Base-by-base conservation (phyloP, 92 coral and sea anemone species). In the Paragorgia papillata region DNA sequence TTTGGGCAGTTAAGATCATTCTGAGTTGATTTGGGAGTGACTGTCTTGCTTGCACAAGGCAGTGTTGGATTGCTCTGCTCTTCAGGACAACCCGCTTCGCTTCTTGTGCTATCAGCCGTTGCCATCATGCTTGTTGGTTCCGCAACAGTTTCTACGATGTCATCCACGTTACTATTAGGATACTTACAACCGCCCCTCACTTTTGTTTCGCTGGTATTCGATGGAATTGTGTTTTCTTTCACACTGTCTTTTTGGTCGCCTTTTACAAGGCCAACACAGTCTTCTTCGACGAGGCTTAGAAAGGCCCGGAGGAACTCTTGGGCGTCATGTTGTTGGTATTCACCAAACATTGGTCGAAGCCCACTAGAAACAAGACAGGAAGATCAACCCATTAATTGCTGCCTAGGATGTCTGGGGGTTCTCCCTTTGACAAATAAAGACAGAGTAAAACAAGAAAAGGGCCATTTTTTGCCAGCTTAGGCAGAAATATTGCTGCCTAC, bases 321-420 rank as follows among this genome's bases (percentile, higher is more conserved):
- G 20, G 99, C 94, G 77, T 95, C 99, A 67, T 95, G 99, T 40
- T 95, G 99, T 29, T 86, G 89, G 57, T 87, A 85, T 84, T 85
- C 88, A 67, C 88, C 84, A 83, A 95, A 95, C 61, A 83, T 55
- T 50, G 99, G 88, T 53, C 92, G 82, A 30, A 87, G 60, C 19
- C 70, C 84, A 87, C 99, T 95, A 39, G 37, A 71, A 18, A 40
- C 15, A 46, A 7, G 15, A 7, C n/a, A n/a, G n/a, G n/a, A n/a
- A n/a, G n/a, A n/a, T n/a, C n/a, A n/a, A n/a, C n/a, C n/a, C n/a
- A n/a, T n/a, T n/a, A n/a, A n/a, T n/a, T n/a, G n/a, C n/a, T n/a
- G n/a, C n/a, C n/a, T n/a, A n/a, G n/a, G n/a, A n/a, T n/a, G n/a
- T n/a, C n/a, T n/a, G n/a, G n/a, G n/a, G n/a, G n/a, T n/a, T n/a